Evolutionary conservation across 2,113 vertebrate species (phyloP).

Genomic region (Boleophthalmus pectinirostris): DNA sequence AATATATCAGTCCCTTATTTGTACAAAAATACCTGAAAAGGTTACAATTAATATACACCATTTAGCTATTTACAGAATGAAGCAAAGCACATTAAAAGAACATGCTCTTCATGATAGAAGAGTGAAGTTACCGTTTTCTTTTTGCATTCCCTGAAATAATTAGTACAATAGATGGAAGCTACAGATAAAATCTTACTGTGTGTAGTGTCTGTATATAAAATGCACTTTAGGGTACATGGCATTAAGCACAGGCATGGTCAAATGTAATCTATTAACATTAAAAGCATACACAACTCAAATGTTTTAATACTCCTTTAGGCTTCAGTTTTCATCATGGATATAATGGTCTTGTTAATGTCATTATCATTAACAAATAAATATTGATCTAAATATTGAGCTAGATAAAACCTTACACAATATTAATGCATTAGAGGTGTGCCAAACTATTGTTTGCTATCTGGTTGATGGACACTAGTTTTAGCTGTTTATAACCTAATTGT

Average conservation of each 20-base stretch:
- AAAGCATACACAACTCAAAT: not conserved
- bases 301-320: not conserved
- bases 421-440: conserved; percentile 16
- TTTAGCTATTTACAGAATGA: conserved; percentile 91
- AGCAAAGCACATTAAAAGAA: conserved; percentile 86
- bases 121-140: conserved; percentile 72
- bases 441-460: conserved; percentile 55
- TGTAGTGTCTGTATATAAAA: conserved; percentile 67
- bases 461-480: conserved; percentile 80
- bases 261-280: not conserved
- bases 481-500: conserved; percentile 72
- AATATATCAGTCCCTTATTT: conserved; percentile 96
- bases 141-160: conserved; percentile 88
- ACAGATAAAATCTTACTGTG: conserved; percentile 58
- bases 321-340: not conserved
- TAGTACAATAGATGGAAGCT: conserved; percentile 49
- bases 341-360: not conserved
- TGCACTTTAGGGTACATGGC: not conserved
- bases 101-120: conserved; percentile 78
- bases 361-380: not conserved
- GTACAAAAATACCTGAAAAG: conserved; percentile 99
- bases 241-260: not conserved
- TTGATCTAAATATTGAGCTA: not conserved
- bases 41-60: conserved; percentile 92
- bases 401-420: not conserved